Percentiles rank a stretch among this genome's conserved stretches.
These are phyloP conservation scores for Sebastes itinus DNA, from an alignment of 2,797 vertebrate genomes.

Conservation along the genomic window DNA sequence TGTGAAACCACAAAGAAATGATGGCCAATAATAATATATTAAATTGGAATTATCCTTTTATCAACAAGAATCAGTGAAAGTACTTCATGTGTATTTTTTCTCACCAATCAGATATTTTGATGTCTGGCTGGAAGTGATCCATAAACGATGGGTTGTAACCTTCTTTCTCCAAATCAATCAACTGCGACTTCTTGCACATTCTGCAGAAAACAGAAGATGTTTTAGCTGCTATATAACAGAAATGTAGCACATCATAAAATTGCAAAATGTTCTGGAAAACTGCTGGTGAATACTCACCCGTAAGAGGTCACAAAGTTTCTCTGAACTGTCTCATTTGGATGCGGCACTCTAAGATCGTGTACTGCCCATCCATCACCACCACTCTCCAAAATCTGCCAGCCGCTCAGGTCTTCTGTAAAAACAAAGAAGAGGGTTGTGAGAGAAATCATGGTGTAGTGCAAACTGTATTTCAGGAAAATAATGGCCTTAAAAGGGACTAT, in stretches of 20 bases:
- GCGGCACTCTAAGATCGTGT: constrained; percentile 66
- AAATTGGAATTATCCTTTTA: background rate
- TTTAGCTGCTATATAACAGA: background rate
- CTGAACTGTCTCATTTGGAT: constrained; percentile 74
- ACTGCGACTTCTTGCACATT: constrained; percentile 85
- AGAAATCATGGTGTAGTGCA: too few species aligned
- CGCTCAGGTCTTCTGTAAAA: constrained; percentile 77
- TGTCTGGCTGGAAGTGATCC: constrained; percentile 87
- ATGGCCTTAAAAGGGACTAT: too few species aligned
- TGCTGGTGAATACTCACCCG: constrained; percentile 74
- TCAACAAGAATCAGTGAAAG: background rate
- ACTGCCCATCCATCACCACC: constrained; percentile 86
- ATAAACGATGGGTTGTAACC: constrained; percentile 87
- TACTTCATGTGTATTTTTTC: constrained; percentile 9
- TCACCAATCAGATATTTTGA: constrained; percentile 91
- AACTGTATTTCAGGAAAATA: too few species aligned
- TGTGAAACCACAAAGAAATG: background rate
- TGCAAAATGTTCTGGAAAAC: too few species aligned
- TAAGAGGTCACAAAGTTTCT: constrained; percentile 93
- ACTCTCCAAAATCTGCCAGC: constrained; percentile 82
- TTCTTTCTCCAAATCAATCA: constrained; percentile 82
- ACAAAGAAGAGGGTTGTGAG: background rate
- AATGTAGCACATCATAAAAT: too few species aligned
- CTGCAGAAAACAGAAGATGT: constrained; percentile 66
- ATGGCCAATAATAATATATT: background rate